Base-by-base conservation (phyloP, 2,797 vertebrate genomes). In the Arrhamphus sclerolepis region DNA sequence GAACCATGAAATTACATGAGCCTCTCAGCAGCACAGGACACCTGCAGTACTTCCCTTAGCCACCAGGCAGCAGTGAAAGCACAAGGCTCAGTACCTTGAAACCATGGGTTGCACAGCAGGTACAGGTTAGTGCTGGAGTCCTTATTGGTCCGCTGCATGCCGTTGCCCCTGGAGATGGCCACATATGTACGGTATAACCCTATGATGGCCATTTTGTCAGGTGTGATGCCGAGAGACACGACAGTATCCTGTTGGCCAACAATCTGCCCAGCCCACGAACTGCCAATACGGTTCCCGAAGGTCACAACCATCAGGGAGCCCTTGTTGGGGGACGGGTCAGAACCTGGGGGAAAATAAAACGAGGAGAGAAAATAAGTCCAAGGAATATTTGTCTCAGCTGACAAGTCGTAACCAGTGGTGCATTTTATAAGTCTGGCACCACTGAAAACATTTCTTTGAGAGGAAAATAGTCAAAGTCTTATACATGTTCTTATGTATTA, bases 31-130 rank as follows among this genome's bases (percentile, higher is more conserved):
- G 28, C 28, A 29, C 2, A 38, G 20, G 1, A 48, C 24, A 49
- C 4, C n/a, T 19, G 18, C 18, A 48, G 43, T 39, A 14, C 20
- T 18, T n/a, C 2, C 14, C 0, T 19, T 16, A 13, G 4, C 46
- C 66, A 49, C n/a, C 6, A 31, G 53, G 46, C 2, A 44, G 21
- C 29, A 29, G 18, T 20, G 31, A 9, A 9, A 0, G 4, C 21
- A 21, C 1, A 41, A 10, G 11, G 17, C 2, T 20, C 0, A 81
- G 90, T 85, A 98, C 97, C 60, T 66, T 85, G 72, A 74, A 89
- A 92, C 96, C 96, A 98, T 56, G 96, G 91, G 43, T 98, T 98
- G 89, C 95, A 98, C 24, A 98, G 91, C 72, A 98, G 71, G 47
- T 98, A 98, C 0, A 94, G 50, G 69, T 97, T 94, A 0, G 88